These are phyloP conservation scores for Pachliopta kotzebuea DNA, from an alignment of 2,888 invertebrate species.

Conservation along the genomic window DNA sequence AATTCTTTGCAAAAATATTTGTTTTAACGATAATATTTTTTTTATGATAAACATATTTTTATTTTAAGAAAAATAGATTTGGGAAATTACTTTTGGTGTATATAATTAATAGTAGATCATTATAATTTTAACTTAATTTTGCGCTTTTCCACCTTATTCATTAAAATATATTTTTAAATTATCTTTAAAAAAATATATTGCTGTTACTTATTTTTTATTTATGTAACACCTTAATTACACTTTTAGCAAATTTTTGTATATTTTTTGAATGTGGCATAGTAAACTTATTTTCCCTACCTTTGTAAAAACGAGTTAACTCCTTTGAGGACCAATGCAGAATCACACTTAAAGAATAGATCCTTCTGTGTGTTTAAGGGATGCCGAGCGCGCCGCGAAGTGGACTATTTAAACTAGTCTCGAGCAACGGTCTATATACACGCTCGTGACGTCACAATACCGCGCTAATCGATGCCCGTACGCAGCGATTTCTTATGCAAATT, in stretches of 20 bases:
- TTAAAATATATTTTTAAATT: background rate
- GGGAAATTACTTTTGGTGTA: background rate
- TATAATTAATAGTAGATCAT: background rate
- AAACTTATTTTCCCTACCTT: slow-evolving; percentile 38
- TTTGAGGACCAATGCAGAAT: slow-evolving; percentile 29
- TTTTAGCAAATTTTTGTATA: background rate
- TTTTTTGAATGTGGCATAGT: background rate
- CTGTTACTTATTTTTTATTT: background rate
- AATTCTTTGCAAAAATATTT: background rate
- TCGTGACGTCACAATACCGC: slow-evolving; percentile 52
- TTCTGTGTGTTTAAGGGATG: slow-evolving; percentile 52
- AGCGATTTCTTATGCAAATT: slow-evolving; percentile 34
- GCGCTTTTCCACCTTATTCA: no score
- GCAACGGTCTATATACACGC: slow-evolving; percentile 67
- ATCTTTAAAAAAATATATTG: background rate
- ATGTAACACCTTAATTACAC: background rate
- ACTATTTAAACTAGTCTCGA: slow-evolving; percentile 62
- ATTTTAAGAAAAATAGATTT: background rate
- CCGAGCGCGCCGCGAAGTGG: slow-evolving; percentile 49
- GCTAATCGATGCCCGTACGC: slow-evolving; percentile 28
- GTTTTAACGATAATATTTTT: no score
- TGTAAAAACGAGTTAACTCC: slow-evolving; percentile 32
- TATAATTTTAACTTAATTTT: no score
- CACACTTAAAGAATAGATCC: slow-evolving; percentile 28
- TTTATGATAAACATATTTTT: background rate